Percentiles rank a stretch among this genome's conserved stretches.
These are phyloP conservation scores for Pterobdella sp. DNA, from an alignment of 2,888 invertebrate genomes.

Conservation along the genomic window DNA sequence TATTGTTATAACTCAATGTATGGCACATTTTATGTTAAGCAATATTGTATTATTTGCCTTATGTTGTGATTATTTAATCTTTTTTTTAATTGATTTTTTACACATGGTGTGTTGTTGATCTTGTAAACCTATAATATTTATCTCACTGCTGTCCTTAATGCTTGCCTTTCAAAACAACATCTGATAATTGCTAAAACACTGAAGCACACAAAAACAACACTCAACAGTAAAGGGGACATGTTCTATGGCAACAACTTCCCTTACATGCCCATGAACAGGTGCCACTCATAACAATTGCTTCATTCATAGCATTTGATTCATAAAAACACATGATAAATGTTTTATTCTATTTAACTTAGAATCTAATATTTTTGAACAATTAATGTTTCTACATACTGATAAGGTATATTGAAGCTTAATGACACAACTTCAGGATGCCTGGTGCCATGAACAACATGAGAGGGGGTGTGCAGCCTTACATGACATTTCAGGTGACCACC, in stretches of 20 bases:
- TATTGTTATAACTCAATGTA: too few relatives aligned
- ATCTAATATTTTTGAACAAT: neutral
- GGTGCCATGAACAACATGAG: neutral
- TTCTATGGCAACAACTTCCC: neutral
- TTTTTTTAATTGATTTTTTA: too few relatives aligned
- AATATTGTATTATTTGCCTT: too few relatives aligned
- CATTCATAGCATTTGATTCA: neutral
- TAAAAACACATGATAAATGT: neutral
- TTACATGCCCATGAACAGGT: slow-evolving; percentile 11
- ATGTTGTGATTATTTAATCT: too few relatives aligned
- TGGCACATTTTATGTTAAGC: too few relatives aligned
- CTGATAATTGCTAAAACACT: too few relatives aligned
- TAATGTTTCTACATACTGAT: neutral
- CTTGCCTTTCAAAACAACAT: too few relatives aligned
- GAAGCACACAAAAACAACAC: neutral
- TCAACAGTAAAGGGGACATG: neutral
- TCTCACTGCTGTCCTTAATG: too few relatives aligned
- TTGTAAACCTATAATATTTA: too few relatives aligned
- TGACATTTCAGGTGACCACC: neutral
- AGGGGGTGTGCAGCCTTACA: neutral
- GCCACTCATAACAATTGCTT: neutral
- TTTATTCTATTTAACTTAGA: neutral
- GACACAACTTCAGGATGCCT: neutral
- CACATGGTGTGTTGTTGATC: too few relatives aligned
- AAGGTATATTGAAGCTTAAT: neutral